Percentiles rank a stretch among this genome's conserved stretches.
phyloP scores from a whole-genome alignment of 2,888 invertebrate genomes.

The Punctoribates punctum region DNA sequence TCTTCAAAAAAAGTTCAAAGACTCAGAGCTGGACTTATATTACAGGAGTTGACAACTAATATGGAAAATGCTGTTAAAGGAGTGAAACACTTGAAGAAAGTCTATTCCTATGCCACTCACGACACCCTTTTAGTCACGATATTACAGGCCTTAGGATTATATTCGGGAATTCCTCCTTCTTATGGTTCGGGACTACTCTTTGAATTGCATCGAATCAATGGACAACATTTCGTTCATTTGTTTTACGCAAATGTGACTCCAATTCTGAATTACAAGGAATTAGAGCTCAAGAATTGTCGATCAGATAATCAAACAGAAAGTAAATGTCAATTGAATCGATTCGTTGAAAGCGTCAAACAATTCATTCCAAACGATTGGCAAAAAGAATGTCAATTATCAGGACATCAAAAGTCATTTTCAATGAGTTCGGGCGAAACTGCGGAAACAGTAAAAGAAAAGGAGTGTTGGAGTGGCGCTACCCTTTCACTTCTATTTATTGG shows the following conservation, averaged over 20 bases:
- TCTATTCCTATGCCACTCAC: conserved; percentile 37
- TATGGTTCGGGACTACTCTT: conserved; percentile 37
- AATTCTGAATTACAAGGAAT: not conserved
- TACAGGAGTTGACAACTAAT: not conserved
- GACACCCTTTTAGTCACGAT: conserved; percentile 29
- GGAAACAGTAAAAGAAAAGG: too few species aligned
- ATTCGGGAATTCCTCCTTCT: conserved; percentile 30
- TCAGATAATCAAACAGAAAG: not conserved
- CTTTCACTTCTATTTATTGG: too few species aligned
- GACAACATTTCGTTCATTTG: conserved; percentile 16
- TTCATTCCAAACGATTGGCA: conserved; percentile 2
- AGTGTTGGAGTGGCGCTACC: too few species aligned
- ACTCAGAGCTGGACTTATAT: conserved; percentile 7
- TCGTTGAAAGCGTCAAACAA: not conserved
- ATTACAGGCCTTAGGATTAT: conserved; percentile 8
- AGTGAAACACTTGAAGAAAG: not conserved
- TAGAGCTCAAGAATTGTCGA: not conserved
- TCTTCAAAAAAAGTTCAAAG: conserved; percentile 9
- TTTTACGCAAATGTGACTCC: conserved; percentile 36
- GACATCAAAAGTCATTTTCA: not conserved
- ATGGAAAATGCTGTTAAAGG: not conserved
- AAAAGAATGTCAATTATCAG: not conserved
- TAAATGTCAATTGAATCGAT: not conserved
- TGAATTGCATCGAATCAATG: conserved; percentile 27
- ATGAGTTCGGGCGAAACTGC: too few species aligned